phyloP scores from a whole-genome alignment of 2,797 vertebrate species.

The Staurois parvus region DNA sequence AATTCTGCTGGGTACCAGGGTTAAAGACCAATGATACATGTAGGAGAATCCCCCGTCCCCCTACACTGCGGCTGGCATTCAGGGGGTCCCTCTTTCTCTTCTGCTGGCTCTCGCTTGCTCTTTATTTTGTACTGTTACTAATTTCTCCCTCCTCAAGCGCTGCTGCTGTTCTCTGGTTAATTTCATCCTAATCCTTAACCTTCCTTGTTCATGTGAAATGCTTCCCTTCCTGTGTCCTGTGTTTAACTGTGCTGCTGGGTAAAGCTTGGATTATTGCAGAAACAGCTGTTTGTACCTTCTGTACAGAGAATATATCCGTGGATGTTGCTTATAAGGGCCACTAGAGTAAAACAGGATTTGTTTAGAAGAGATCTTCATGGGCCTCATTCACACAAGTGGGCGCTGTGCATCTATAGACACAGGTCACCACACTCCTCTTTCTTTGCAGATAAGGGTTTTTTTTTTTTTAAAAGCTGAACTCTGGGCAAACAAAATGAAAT shows the following conservation, averaged over 20 bases:
- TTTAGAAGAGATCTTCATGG: too few relatives aligned
- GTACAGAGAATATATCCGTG: background rate
- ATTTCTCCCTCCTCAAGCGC: conserved; percentile 37
- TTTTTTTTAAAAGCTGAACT: too few relatives aligned
- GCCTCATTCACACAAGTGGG: too few relatives aligned
- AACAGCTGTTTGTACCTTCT: background rate
- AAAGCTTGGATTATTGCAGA: background rate
- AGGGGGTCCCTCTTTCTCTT: background rate
- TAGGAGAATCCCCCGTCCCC: background rate
- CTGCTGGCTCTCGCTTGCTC: conserved; percentile 36
- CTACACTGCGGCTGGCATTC: background rate
- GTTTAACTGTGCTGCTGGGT: conserved; percentile 4
- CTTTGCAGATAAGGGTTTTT: too few relatives aligned
- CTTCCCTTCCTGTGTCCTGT: conserved; percentile 21
- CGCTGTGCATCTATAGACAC: too few relatives aligned
- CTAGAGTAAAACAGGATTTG: background rate
- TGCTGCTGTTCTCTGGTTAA: conserved; percentile 54
- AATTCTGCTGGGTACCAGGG: too few relatives aligned
- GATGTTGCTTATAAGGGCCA: background rate
- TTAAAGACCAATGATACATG: too few relatives aligned
- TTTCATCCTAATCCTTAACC: background rate
- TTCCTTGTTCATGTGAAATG: background rate
- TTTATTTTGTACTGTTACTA: conserved; percentile 27
- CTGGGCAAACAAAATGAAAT: too few relatives aligned
- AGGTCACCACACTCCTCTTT: too few relatives aligned